These are phyloP conservation scores for Natrix natrix DNA, from an alignment of 2,797 vertebrate species.

Conservation along the genomic window DNA sequence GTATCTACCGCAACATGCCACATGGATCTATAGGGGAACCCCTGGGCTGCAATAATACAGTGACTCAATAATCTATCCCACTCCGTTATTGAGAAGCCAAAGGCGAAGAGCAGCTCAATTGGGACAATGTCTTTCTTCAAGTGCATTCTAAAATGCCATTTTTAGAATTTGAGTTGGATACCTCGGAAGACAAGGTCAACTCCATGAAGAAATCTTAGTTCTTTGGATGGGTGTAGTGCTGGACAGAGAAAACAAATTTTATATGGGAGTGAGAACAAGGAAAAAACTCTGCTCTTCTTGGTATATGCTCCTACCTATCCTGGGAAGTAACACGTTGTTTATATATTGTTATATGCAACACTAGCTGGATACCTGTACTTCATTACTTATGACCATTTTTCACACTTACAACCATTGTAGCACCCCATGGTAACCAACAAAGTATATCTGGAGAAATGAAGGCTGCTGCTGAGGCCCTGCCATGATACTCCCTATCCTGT, in stretches of 20 bases:
- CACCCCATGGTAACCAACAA: too few species aligned
- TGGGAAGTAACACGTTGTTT: neutral
- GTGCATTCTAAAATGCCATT: neutral
- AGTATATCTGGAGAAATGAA: too few species aligned
- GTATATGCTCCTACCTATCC: neutral
- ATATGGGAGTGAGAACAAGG: neutral
- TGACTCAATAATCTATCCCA: neutral
- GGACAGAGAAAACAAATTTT: neutral
- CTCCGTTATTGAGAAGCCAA: neutral
- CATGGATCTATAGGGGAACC: neutral
- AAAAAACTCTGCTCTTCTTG: neutral
- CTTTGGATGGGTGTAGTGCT: neutral
- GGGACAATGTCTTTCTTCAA: neutral
- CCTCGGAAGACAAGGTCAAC: neutral
- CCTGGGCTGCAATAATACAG: neutral
- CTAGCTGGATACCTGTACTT: too few species aligned
- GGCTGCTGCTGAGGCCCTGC: too few species aligned
- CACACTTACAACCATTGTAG: too few species aligned
- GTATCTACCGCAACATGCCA: neutral
- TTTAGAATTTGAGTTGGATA: neutral
- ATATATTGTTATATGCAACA: neutral
- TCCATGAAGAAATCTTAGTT: neutral
- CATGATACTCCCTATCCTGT: too few species aligned
- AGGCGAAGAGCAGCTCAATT: neutral
- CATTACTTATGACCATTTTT: too few species aligned